Evolutionary conservation across 2,113 vertebrate species (phyloP).

Genomic region (Alethe castanea): DNA sequence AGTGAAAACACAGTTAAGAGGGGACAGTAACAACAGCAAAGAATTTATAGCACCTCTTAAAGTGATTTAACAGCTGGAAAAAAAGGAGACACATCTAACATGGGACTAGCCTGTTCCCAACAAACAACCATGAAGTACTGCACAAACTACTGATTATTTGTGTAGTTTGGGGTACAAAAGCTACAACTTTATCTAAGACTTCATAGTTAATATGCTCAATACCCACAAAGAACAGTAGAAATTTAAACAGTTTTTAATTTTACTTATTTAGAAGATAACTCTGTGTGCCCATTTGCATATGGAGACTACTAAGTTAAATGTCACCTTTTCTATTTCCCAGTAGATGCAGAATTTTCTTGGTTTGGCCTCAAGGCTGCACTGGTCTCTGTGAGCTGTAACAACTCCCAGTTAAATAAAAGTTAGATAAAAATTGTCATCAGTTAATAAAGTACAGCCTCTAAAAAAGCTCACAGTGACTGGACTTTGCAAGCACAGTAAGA

Average conservation of each 20-base stretch:
- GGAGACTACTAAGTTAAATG: background rate
- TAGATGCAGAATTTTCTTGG: background rate
- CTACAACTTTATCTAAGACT: background rate
- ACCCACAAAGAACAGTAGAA: accelerated
- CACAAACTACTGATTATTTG: background rate
- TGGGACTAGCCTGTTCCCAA: background rate
- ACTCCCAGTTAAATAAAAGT: background rate
- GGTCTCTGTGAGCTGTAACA: background rate
- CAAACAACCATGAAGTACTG: background rate
- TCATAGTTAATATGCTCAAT: background rate
- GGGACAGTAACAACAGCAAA: background rate
- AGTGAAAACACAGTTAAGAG: background rate
- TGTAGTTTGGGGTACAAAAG: background rate
- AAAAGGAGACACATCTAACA: background rate
- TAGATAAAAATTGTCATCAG: background rate
- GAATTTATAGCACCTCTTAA: background rate
- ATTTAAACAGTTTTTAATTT: background rate
- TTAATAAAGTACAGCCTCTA: background rate
- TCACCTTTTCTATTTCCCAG: background rate
- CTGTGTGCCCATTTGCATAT: background rate
- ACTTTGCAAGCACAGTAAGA: background rate
- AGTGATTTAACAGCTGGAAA: background rate
- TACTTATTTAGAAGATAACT: background rate
- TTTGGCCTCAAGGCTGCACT: background rate
- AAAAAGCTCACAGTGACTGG: background rate